Conservation (phyloP, 2,797 vertebrate genomes). For the Natrix natrix region DNA sequence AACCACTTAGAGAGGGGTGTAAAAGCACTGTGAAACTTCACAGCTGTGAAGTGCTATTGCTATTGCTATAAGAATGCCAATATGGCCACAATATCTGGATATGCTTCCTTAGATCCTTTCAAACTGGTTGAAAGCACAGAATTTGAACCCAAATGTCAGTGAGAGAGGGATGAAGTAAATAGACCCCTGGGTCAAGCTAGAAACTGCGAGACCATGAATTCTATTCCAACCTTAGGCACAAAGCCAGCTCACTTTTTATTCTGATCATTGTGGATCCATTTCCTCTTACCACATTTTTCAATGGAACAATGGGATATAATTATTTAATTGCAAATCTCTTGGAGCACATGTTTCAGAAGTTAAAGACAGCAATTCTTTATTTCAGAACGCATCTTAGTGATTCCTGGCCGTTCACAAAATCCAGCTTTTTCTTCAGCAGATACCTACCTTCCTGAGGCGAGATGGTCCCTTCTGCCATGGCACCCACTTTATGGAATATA, state of each 20-base stretch:
- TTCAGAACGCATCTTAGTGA: neutral
- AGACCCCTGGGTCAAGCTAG: too few species aligned
- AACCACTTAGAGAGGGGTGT: too few species aligned
- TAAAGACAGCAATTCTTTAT: neutral
- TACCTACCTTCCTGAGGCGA: neutral
- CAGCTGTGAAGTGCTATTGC: too few species aligned
- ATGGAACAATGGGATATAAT: neutral
- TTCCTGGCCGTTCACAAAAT: neutral
- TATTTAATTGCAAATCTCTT: neutral
- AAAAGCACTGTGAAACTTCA: too few species aligned
- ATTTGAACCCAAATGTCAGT: too few species aligned
- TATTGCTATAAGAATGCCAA: too few species aligned
- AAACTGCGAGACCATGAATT: too few species aligned
- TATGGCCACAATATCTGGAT: neutral
- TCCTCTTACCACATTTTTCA: neutral
- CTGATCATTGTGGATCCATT: neutral
- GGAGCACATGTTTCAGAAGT: neutral
- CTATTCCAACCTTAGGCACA: too few species aligned
- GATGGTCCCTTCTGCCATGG: neutral
- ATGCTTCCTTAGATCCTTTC: too few species aligned
- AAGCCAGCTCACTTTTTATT: neutral
- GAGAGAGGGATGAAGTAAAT: too few species aligned
- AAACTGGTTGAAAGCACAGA: too few species aligned
- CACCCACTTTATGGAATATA: too few species aligned
- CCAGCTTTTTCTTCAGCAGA: neutral